A percentile compares a stretch with the other conserved stretches of the same genome.
These are phyloP conservation scores for Psilopsiagon aurifrons DNA, from an alignment of 2,113 vertebrate species.

Conservation along the genomic window DNA sequence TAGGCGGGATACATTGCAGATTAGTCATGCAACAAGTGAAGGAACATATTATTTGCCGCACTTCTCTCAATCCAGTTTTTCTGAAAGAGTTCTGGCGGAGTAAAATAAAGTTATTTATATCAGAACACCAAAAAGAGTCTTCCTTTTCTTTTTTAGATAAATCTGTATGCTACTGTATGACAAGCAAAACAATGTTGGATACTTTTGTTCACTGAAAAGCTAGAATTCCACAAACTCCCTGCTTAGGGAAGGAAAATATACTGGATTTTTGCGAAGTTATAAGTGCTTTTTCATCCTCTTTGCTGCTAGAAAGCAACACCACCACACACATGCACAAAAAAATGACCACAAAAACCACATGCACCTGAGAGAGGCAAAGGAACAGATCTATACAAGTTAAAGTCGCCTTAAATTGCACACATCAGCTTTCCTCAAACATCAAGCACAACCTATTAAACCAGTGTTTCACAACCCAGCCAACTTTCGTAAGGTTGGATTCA, in stretches of 20 bases:
- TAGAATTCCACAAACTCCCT: background rate
- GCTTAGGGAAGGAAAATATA: background rate
- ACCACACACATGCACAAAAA: background rate
- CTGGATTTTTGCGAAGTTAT: background rate
- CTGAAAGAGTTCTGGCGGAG: background rate
- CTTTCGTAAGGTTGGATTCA: background rate
- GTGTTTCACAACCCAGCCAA: background rate
- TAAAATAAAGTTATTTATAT: background rate
- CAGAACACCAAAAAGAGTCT: background rate
- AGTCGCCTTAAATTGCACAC: background rate
- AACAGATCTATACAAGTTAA: background rate
- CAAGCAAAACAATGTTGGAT: background rate
- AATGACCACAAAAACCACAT: background rate
- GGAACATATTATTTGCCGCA: background rate
- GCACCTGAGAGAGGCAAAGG: background rate
- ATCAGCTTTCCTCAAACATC: background rate
- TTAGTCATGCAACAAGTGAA: constrained; percentile 47
- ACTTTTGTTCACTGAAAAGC: background rate
- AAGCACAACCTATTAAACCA: background rate
- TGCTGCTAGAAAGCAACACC: background rate
- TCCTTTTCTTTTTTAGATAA: background rate
- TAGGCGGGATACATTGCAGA: background rate
- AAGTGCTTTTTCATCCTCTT: background rate
- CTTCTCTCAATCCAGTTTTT: background rate
- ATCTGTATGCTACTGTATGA: background rate